These are phyloP conservation scores for Rotaria macrura DNA, from an alignment of 2,888 invertebrate genomes.

Conservation along the genomic window DNA sequence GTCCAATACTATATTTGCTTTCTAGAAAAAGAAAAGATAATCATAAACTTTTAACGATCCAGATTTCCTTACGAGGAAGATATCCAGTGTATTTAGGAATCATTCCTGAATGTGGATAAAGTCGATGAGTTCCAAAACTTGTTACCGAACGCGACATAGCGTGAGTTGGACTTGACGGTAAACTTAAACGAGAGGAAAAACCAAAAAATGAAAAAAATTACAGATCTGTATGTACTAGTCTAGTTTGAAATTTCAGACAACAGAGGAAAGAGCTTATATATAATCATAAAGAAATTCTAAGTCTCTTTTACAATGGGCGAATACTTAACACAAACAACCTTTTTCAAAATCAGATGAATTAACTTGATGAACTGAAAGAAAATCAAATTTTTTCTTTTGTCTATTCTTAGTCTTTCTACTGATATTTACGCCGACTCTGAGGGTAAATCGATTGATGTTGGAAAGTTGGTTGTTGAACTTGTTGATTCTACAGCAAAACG, in stretches of 20 bases:
- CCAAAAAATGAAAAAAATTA: no score
- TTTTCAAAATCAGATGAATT: neutral
- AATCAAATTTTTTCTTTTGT: neutral
- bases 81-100: slow-evolving; percentile 50
- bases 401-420: no score
- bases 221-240: no score
- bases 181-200: no score
- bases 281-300: neutral
- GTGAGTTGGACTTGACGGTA: neutral
- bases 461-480: neutral
- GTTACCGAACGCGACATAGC: neutral
- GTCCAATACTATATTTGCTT: slow-evolving; percentile 44
- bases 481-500: slow-evolving; percentile 38
- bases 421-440: no score
- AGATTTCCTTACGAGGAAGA: slow-evolving; percentile 35
- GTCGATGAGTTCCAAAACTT: slow-evolving; percentile 9
- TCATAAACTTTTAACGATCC: neutral
- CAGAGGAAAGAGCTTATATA: no score
- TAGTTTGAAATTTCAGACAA: no score
- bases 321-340: neutral
- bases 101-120: slow-evolving; percentile 41
- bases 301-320: neutral
- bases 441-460: slow-evolving; percentile 33
- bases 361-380: neutral
- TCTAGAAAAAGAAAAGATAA: slow-evolving; percentile 39